phyloP scores from a whole-genome alignment of 2,113 vertebrate species.

The Noctilio leporinus region DNA sequence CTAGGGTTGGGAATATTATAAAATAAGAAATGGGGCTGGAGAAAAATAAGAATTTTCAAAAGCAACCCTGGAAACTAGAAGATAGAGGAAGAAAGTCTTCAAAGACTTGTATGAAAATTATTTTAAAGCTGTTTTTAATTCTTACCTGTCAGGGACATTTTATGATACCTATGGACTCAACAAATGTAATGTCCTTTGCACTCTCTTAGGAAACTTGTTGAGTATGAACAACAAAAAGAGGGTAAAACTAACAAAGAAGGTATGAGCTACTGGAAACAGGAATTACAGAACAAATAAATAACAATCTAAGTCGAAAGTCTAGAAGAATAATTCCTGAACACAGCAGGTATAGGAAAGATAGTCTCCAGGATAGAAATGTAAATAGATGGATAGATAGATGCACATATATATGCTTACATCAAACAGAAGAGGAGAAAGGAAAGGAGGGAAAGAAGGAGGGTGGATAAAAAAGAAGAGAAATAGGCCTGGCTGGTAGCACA shows the following conservation, averaged over 20 bases:
- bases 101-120: background rate
- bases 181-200: background rate
- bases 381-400: background rate
- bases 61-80: background rate
- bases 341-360: background rate
- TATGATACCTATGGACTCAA: background rate
- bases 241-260: background rate
- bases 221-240: background rate
- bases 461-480: too few relatives aligned
- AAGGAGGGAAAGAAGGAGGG: background rate
- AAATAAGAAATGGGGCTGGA: background rate
- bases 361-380: background rate
- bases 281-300: background rate
- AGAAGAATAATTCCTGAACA: background rate
- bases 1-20: background rate
- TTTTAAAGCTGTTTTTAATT: background rate
- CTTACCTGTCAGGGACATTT: background rate
- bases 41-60: background rate
- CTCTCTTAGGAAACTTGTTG: background rate
- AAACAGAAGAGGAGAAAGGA: background rate
- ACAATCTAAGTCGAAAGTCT: background rate
- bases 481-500: too few relatives aligned
- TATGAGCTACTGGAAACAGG: background rate
- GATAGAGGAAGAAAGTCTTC: background rate
- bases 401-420: background rate